Evolutionary conservation across 1,140 invertebrate genomes (phyloP), one percentile per base, ranked within the genome.

Genomic region (Apis laboriosa): DNA sequence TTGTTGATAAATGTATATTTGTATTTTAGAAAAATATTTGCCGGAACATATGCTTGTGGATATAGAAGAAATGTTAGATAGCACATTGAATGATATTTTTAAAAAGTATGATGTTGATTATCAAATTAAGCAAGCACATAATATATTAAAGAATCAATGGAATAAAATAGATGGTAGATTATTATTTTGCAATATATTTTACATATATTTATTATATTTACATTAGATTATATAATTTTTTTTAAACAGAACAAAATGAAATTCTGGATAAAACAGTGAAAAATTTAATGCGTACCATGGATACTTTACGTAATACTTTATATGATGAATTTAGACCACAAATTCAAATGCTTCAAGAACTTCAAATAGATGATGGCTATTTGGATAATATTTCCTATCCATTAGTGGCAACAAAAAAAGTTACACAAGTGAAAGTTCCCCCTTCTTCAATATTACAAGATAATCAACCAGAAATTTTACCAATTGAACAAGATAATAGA

Each of bases 401-500:
- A 9, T 58, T 92, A n/a, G 91, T 93, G 11, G 93, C 92, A 24
- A 93, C 92, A 1, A 93, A 93, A 49, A 94, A 93, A 89, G 93
- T 93, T 13, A 94, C 92, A 0, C 91, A 93, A 90, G 68, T 93
- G 72, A 86, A 88, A 5, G 76, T 86, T 28, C 53, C 83, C 21
- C 34, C 83, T 56, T 13, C 73, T 34, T 21, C 70, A 61, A 12
- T 77, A 53, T 7, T 56, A 15, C 90, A 91, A 89, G 88, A 95
- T 93, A 90, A 68, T 95, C 83, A 94, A 92, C 90, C 93, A 93
- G 80, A 93, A 94, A 84, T 94, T 94, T 77, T 93, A 66, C 91
- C 90, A 89, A 92, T 93, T 63, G 92, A 92, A 77, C 87, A 89
- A 72, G 89, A 87, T 28, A 91, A 84, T 64, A 88, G 66, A 56